A percentile compares a stretch with the other conserved stretches of the same genome.
phyloP scores from a whole-genome alignment of 1,140 invertebrate species.

The Drosophila elegans region DNA sequence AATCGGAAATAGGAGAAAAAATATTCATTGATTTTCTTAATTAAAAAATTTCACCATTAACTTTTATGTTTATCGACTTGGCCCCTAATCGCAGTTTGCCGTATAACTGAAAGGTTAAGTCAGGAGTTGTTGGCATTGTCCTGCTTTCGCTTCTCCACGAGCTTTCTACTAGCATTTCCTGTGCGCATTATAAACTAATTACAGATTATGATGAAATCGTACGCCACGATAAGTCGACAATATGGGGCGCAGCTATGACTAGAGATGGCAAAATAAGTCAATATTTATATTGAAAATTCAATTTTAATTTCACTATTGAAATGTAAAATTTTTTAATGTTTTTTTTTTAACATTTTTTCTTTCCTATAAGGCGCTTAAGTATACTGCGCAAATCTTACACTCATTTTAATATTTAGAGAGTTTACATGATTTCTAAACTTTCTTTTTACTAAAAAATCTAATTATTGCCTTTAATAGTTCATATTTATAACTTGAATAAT shows the following conservation, averaged over 20 bases:
- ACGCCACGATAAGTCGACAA: slow-evolving; percentile 55
- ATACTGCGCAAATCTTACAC: too few species aligned
- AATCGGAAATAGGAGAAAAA: slow-evolving; percentile 45
- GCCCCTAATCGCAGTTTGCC: slow-evolving; percentile 41
- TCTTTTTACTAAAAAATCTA: too few species aligned
- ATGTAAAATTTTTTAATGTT: too few species aligned
- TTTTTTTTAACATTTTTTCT: too few species aligned
- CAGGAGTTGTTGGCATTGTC: slow-evolving; percentile 26
- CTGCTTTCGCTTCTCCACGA: slow-evolving; percentile 3
- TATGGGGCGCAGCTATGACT: slow-evolving; percentile 46
- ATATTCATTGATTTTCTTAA: slow-evolving; percentile 83
- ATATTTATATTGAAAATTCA: too few species aligned
- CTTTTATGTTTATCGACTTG: slow-evolving; percentile 79
- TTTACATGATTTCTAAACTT: too few species aligned
- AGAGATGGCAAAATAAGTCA: neutral
- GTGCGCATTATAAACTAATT: slow-evolving; percentile 81
- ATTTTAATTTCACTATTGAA: too few species aligned
- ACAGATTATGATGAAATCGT: slow-evolving; percentile 76
- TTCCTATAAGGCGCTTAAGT: too few species aligned
- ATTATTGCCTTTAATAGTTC: too few species aligned
- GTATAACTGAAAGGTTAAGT: slow-evolving; percentile 58
- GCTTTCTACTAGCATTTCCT: slow-evolving; percentile 45
- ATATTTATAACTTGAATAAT: too few species aligned
- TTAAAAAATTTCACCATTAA: slow-evolving; percentile 78
- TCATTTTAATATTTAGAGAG: too few species aligned